phyloP scores from a whole-genome alignment of 2,888 invertebrate species.

The Norana najaformis region DNA sequence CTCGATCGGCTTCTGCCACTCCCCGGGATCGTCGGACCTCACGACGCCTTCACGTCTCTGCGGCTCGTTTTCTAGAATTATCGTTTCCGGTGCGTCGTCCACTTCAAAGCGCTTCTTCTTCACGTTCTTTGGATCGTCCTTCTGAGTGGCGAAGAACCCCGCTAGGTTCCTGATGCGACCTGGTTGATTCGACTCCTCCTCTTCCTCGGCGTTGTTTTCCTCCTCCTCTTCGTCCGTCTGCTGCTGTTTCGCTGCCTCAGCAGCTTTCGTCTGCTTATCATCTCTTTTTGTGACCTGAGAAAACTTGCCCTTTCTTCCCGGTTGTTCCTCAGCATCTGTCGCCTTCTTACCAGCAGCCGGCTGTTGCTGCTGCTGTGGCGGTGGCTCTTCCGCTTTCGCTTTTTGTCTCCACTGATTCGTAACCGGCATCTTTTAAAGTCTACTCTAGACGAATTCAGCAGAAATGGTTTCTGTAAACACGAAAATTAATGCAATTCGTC shows the following conservation, averaged over 20 bases:
- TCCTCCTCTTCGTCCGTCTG: background rate
- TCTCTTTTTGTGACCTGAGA: background rate
- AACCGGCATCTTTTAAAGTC: slow-evolving; percentile 1
- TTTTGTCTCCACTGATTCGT: slow-evolving; percentile 22
- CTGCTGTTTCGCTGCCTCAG: slow-evolving; percentile 1
- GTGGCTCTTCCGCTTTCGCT: background rate
- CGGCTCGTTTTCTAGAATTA: slow-evolving; percentile 32
- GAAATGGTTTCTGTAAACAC: background rate
- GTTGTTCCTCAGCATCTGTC: background rate
- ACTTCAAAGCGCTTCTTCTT: slow-evolving; percentile 27
- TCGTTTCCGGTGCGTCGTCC: slow-evolving; percentile 24
- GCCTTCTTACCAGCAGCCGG: background rate
- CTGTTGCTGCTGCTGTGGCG: background rate
- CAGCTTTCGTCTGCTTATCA: background rate
- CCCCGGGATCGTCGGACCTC: slow-evolving; percentile 33
- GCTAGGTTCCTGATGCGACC: slow-evolving; percentile 23
- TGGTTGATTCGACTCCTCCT: slow-evolving; percentile 20
- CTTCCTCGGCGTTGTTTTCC: background rate
- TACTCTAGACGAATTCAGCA: background rate
- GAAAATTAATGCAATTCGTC: background rate
- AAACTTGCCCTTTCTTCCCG: background rate
- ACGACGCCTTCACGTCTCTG: slow-evolving; percentile 32
- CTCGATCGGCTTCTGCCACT: slow-evolving; percentile 39
- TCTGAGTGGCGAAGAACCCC: background rate
- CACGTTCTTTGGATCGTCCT: slow-evolving; percentile 7